Percentiles rank a stretch among this genome's conserved stretches.
These are phyloP conservation scores for Drosophila anomelani DNA, from an alignment of 2,888 invertebrate genomes.

Conservation along the genomic window DNA sequence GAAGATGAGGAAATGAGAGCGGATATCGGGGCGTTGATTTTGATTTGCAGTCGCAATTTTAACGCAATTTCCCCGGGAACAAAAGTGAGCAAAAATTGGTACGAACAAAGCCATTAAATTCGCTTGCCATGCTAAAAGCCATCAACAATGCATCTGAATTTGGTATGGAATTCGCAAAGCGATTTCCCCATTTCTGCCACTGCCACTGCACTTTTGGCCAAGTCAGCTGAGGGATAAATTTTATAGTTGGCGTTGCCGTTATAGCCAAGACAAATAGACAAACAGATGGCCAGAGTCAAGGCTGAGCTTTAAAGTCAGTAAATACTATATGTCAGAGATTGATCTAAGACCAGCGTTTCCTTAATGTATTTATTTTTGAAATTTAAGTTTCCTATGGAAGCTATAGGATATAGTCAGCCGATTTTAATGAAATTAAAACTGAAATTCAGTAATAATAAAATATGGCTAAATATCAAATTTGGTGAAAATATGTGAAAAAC, in stretches of 20 bases:
- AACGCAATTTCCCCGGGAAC: slow-evolving; percentile 66
- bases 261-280: slow-evolving; percentile 2
- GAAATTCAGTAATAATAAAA: no score
- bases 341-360: neutral
- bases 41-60: slow-evolving; percentile 53
- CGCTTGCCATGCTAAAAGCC: slow-evolving; percentile 43
- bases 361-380: neutral
- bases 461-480: no score
- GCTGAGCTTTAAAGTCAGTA: no score
- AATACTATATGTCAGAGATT: neutral
- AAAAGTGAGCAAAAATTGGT: slow-evolving; percentile 31
- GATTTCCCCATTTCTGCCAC: slow-evolving; percentile 1
- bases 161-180: slow-evolving; percentile 5
- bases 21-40: slow-evolving; percentile 19
- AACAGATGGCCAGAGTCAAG: slow-evolving; percentile 15
- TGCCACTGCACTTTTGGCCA: slow-evolving; percentile 47
- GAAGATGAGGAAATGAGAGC: slow-evolving; percentile 1
- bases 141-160: slow-evolving; percentile 44
- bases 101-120: slow-evolving; percentile 59
- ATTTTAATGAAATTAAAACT: no score
- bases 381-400: neutral
- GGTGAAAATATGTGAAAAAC: no score
- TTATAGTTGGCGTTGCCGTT: slow-evolving; percentile 2
- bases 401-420: no score
- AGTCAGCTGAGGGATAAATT: slow-evolving; percentile 30